Evolutionary conservation across 2,888 invertebrate genomes (phyloP).

Genomic region (Parochlus steinenii): DNA sequence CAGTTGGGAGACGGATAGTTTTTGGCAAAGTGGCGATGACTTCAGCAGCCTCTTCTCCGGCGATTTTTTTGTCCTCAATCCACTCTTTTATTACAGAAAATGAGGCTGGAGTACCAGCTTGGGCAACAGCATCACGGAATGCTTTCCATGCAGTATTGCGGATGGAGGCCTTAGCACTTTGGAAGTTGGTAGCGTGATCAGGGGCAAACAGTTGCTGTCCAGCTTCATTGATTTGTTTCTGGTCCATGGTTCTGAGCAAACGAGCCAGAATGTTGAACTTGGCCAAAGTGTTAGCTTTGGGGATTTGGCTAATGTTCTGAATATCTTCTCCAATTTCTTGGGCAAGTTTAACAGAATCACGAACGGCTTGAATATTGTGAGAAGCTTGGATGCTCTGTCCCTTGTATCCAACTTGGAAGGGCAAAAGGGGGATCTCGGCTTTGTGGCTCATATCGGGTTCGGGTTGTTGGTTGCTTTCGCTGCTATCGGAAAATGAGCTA

Average conservation of each 20-base stretch:
- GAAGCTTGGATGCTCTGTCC: too few species aligned
- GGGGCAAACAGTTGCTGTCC: conserved; percentile 33
- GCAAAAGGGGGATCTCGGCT: conserved; percentile 32
- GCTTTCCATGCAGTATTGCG: conserved; percentile 39
- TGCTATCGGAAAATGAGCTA: conserved; percentile 19
- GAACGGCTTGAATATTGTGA: conserved; percentile 19
- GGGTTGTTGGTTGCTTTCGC: conserved; percentile 19
- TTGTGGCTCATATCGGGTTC: conserved; percentile 25
- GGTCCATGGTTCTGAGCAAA: conserved; percentile 42
- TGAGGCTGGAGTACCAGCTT: conserved; percentile 53
- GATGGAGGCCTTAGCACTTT: conserved; percentile 20
- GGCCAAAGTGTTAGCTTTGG: conserved; percentile 38
- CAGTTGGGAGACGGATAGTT: conserved; percentile 42
- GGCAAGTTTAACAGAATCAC: conserved; percentile 26
- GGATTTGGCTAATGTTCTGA: conserved; percentile 38
- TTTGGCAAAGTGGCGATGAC: conserved; percentile 37
- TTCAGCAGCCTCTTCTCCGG: conserved; percentile 39
- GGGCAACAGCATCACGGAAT: conserved; percentile 47
- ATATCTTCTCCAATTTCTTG: conserved; percentile 42
- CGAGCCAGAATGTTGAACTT: conserved; percentile 44
- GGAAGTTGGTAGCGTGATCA: conserved; percentile 15
- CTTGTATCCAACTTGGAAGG: conserved; percentile 31
- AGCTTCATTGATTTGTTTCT: conserved; percentile 38
- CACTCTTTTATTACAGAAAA: conserved; percentile 41
- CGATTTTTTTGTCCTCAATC: conserved; percentile 37